Evolutionary conservation across 2,797 vertebrate genomes (phyloP).

Genomic region (Caiman crocodilus): DNA sequence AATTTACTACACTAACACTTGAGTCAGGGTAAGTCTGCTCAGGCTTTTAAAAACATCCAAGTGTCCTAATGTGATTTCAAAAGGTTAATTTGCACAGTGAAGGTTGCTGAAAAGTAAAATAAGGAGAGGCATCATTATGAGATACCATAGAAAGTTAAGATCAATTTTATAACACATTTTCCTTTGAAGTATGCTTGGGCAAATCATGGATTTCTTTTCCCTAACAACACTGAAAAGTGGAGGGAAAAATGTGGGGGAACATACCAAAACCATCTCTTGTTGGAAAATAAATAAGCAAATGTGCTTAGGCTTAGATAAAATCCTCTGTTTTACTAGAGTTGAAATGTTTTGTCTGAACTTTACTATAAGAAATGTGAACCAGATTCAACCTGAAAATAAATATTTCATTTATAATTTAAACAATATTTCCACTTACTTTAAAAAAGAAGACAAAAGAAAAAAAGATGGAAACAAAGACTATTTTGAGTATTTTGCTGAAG

Average conservation of each 20-base stretch:
- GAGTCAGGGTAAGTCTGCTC: neutral
- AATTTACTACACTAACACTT: neutral
- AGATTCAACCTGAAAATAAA: no score
- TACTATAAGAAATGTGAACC: no score
- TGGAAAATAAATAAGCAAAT: no score
- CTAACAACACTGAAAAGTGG: neutral
- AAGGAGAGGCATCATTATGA: neutral
- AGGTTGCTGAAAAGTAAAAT: neutral
- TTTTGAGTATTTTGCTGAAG: neutral
- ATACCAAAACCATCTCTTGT: no score
- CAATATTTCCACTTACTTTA: no score
- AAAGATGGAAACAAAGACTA: neutral
- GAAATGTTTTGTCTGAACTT: no score
- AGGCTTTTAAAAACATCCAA: neutral
- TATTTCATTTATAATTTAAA: no score
- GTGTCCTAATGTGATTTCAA: neutral
- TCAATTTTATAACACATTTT: neutral
- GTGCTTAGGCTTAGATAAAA: no score
- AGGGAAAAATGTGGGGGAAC: neutral
- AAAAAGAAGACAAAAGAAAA: neutral
- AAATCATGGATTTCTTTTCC: neutral
- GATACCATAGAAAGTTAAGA: neutral
- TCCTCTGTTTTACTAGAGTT: no score
- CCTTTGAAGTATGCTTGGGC: neutral
- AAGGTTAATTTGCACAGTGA: neutral